phyloP scores from a whole-genome alignment of 2,797 vertebrate species.

The Aplochiton taeniatus region DNA sequence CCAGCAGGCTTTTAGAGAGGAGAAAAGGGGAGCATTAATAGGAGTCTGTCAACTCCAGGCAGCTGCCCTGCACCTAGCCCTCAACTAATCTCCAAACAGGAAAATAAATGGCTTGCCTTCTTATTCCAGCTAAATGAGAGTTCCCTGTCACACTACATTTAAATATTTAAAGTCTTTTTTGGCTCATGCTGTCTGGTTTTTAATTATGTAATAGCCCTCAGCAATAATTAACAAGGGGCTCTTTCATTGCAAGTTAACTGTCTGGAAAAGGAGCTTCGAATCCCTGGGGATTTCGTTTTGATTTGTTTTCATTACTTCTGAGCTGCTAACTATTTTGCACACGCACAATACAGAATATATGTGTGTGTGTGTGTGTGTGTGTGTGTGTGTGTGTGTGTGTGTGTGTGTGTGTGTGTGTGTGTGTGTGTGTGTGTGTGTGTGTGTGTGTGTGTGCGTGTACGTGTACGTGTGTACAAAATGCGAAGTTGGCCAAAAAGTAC shows the following conservation, averaged over 20 bases:
- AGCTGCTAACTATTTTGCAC: no score
- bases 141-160: neutral
- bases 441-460: no score
- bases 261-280: neutral
- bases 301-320: no score
- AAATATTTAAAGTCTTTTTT: neutral
- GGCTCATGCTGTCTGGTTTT: constrained; percentile 7
- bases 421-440: no score
- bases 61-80: constrained; percentile 1
- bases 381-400: no score
- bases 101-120: neutral
- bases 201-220: constrained; percentile 16
- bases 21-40: constrained; percentile 31
- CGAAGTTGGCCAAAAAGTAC: no score
- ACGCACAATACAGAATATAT: no score
- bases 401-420: no score
- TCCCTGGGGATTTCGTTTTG: neutral
- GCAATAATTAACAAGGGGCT: neutral
- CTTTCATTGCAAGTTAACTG: neutral
- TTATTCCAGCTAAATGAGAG: constrained; percentile 17
- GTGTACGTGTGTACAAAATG: no score
- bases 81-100: constrained; percentile 5
- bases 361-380: no score
- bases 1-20: constrained; percentile 7
- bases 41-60: constrained; percentile 7